These are phyloP conservation scores for Seriola dumerili DNA, from an alignment of 2,113 vertebrate genomes.

Conservation along the genomic window DNA sequence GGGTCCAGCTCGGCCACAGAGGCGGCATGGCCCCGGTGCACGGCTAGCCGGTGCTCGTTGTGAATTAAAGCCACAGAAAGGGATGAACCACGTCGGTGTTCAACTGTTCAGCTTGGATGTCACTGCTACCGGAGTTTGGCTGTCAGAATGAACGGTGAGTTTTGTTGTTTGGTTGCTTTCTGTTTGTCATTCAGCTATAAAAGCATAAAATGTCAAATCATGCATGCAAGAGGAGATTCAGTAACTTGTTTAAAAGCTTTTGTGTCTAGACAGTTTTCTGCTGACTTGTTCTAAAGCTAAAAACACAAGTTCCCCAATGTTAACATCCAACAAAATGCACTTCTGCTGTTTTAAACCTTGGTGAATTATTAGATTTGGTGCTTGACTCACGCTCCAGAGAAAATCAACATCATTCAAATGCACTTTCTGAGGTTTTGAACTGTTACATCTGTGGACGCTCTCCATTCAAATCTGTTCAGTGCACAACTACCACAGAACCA, in stretches of 20 bases:
- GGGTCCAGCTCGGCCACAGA: conserved; percentile 52
- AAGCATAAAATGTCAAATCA: not conserved
- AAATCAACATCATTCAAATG: not conserved
- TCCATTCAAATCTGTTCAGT: no score
- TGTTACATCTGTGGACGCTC: not conserved
- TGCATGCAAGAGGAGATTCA: not conserved
- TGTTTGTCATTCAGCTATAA: not conserved
- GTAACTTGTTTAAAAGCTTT: not conserved
- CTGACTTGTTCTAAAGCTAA: not conserved
- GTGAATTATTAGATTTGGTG: not conserved
- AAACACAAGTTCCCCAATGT: not conserved
- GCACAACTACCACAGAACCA: not conserved
- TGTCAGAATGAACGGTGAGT: conserved; percentile 90
- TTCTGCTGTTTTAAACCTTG: not conserved
- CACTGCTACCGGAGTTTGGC: conserved; percentile 45
- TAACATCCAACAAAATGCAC: not conserved
- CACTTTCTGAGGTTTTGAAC: not conserved
- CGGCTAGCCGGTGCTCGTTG: conserved; percentile 2
- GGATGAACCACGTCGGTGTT: conserved; percentile 5
- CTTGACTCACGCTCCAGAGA: not conserved
- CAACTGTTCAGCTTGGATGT: conserved; percentile 31
- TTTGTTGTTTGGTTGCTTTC: not conserved
- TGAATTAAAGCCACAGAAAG: not conserved
- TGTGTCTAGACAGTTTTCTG: conserved; percentile 9
- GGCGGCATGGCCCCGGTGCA: conserved; percentile 52